Base-by-base conservation (phyloP, 2,113 vertebrate species). In the Ptychochromis oligacanthus region DNA sequence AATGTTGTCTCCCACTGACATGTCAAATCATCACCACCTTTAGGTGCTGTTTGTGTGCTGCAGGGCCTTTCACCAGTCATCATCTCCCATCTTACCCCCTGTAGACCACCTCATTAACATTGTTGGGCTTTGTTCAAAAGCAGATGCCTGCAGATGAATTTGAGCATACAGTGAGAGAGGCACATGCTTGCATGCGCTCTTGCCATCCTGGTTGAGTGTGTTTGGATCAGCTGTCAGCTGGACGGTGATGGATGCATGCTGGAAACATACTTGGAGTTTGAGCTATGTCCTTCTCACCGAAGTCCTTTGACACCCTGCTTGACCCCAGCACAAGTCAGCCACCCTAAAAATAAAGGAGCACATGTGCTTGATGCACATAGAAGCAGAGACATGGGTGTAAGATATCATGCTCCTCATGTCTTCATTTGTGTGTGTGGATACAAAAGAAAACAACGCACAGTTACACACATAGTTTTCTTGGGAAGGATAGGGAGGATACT, bases 241-340 rank as follows among this genome's bases (percentile, higher is more conserved):
- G 18, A 57, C 59, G 15, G 54, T 94, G 93, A 95, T 88, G 89
- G 91, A 94, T 87, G 77, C 52, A 57, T n/a, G 84, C 89, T 94
- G 94, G 95, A 95, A 95, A 95, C 88, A 94, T 94, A 94, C 94
- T 94, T 95, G 93, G 92, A 92, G 83, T 95, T 90, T 87, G 79
- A 93, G 92, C 87, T 92, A 93, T 94, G 94, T 94, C 94, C 95
- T 95, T 95, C 91, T 55, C 87, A 76, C 75, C 72, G 83, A 91
- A 86, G 89, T 91, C 86, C 89, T 93, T 80, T 95, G 87, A 90
- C 87, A 90, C 88, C 85, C 79, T 81, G 92, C 86, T 87, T 81
- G 84, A 92, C 91, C 81, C 85, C 28, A 38, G 46, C 43, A 24
- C 59, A 89, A 86, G 83, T 83, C 77, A 79, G 57, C 74, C 7